Evolutionary conservation across 2,888 invertebrate genomes (phyloP).

Genomic region (Chaetoderma sp.): DNA sequence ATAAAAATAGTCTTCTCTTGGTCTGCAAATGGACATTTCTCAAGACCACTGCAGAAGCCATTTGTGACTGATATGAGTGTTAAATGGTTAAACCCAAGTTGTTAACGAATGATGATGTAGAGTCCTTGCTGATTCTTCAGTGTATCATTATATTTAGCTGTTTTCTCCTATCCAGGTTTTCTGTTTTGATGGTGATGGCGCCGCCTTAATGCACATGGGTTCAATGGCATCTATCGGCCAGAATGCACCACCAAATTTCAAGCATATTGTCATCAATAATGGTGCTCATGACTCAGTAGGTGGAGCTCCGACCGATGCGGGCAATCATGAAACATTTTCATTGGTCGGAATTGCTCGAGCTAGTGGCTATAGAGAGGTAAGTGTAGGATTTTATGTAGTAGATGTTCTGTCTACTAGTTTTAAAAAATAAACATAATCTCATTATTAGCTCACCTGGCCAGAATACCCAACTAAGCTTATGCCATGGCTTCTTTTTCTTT

Average conservation of each 20-base stretch:
- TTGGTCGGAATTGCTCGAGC: conserved; percentile 58
- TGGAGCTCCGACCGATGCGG: conserved; percentile 69
- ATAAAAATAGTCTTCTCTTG: no score
- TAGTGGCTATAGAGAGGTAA: conserved; percentile 66
- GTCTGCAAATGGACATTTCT: no score
- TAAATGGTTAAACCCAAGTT: no score
- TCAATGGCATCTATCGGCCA: conserved; percentile 68
- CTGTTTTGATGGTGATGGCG: conserved; percentile 70
- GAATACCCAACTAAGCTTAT: no score
- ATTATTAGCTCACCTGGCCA: no score
- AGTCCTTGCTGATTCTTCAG: no score
- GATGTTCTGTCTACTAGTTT: not conserved
- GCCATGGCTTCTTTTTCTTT: no score
- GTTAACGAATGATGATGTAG: no score
- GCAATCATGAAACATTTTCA: conserved; percentile 51
- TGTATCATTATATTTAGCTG: no score
- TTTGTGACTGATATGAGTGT: no score
- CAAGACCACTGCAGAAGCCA: no score
- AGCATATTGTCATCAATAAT: conserved; percentile 70
- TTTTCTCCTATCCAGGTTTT: conserved; percentile 51
- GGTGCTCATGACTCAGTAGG: conserved; percentile 71
- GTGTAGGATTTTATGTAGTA: conserved; percentile 9
- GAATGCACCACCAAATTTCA: conserved; percentile 63
- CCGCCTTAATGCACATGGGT: conserved; percentile 71
- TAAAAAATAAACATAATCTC: not conserved